Evolutionary conservation across 2,888 invertebrate genomes (phyloP).

Genomic region (Spisula solida): DNA sequence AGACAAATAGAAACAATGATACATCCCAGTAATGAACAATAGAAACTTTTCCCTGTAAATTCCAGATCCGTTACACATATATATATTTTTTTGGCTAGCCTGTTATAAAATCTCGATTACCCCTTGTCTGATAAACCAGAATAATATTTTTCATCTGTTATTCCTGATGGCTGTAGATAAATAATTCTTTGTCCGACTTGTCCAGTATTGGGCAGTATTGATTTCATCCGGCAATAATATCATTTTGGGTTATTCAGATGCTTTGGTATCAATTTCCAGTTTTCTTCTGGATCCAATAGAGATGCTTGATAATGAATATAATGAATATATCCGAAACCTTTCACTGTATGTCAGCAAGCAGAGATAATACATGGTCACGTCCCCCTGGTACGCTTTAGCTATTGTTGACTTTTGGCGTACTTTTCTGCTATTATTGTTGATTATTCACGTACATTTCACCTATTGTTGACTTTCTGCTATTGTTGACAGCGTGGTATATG

Average conservation of each 20-base stretch:
- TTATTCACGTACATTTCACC: too few species aligned
- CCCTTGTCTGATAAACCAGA: slow-evolving; percentile 25
- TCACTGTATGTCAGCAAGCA: slow-evolving; percentile 51
- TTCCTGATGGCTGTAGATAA: slow-evolving; percentile 26
- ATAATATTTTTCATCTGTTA: slow-evolving; percentile 29
- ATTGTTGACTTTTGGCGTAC: background rate
- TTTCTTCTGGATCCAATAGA: slow-evolving; percentile 45
- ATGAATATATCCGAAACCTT: slow-evolving; percentile 63
- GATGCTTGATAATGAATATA: slow-evolving; percentile 58
- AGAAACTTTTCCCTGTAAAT: background rate
- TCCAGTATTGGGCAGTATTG: slow-evolving; percentile 39
- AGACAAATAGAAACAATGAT: background rate
- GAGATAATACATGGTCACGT: slow-evolving; percentile 14
- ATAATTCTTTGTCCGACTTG: slow-evolving; percentile 37
- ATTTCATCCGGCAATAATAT: slow-evolving; percentile 27
- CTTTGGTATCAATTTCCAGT: slow-evolving; percentile 44
- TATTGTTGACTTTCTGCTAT: background rate
- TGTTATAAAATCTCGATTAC: slow-evolving; percentile 24
- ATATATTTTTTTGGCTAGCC: slow-evolving; percentile 2
- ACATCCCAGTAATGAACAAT: background rate
- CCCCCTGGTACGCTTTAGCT: background rate
- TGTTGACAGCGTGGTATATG: background rate
- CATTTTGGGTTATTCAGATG: slow-evolving; percentile 30
- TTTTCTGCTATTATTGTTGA: too few species aligned
- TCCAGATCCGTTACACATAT: too few species aligned